Evolutionary conservation across 2,113 vertebrate genomes (phyloP).

Genomic region (Saimiri boliviensis): DNA sequence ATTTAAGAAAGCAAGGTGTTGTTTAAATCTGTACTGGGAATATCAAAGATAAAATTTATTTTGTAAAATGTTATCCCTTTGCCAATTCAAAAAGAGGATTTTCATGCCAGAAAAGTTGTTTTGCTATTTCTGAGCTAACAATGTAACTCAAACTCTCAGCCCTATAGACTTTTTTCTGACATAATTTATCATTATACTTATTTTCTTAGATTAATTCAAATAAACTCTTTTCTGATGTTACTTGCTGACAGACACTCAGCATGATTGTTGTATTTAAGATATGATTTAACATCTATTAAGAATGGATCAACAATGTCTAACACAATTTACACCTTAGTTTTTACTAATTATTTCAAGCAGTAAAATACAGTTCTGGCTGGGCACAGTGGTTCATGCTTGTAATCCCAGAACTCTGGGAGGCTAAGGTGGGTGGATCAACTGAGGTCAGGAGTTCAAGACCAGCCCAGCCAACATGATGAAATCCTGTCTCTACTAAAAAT

Average conservation of each 20-base stretch:
- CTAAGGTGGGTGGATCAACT: too few relatives aligned
- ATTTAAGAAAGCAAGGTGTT: neutral
- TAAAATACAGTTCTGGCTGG: neutral
- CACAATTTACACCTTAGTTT: neutral
- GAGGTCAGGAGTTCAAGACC: too few relatives aligned
- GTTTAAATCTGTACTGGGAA: neutral
- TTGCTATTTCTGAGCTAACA: neutral
- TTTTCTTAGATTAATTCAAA: slow-evolving; percentile 71
- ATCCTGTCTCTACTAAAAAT: too few relatives aligned
- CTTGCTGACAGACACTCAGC: slow-evolving; percentile 66
- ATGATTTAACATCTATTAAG: neutral
- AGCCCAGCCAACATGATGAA: too few relatives aligned
- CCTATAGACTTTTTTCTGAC: neutral
- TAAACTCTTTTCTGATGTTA: slow-evolving; percentile 70
- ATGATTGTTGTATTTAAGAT: neutral
- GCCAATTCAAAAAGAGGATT: neutral
- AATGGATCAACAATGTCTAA: neutral
- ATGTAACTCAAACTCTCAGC: neutral
- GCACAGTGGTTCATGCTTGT: too few relatives aligned
- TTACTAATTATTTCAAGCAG: neutral
- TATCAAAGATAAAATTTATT: neutral
- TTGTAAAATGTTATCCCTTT: neutral
- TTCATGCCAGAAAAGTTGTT: neutral
- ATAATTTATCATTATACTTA: slow-evolving; percentile 57
- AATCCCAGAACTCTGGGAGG: too few relatives aligned